phyloP scores from a whole-genome alignment of 2,113 vertebrate species.

The Xenopus laevis region DNA sequence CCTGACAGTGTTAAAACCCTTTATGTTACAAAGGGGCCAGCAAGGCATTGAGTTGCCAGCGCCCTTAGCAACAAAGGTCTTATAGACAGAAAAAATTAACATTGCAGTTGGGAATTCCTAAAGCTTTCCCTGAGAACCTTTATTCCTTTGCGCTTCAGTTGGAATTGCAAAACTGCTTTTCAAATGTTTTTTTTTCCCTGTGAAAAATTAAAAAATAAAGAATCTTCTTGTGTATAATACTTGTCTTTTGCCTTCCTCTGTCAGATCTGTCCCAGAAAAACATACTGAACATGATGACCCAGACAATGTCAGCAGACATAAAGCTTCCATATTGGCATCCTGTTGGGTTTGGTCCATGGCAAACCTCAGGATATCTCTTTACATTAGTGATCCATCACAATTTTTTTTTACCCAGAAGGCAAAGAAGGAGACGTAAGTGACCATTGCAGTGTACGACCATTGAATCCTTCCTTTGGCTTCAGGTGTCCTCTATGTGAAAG shows the following conservation, averaged over 20 bases:
- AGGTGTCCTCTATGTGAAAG: neutral
- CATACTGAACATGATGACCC: constrained; percentile 51
- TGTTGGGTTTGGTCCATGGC: constrained; percentile 21
- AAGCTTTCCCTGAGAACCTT: constrained; percentile 81
- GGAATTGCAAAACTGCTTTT: constrained; percentile 71
- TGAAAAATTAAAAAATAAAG: constrained; percentile 72
- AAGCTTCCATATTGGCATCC: constrained; percentile 31
- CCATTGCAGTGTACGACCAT: neutral
- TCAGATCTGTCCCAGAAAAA: constrained; percentile 50
- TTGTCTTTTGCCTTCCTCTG: constrained; percentile 53
- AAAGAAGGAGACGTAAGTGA: neutral
- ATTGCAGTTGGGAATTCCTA: constrained; percentile 74
- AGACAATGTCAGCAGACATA: constrained; percentile 31
- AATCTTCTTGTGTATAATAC: constrained; percentile 62
- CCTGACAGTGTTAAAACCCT: neutral
- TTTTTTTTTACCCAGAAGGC: neutral
- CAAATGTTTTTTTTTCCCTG: constrained; percentile 53
- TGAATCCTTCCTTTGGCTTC: neutral
- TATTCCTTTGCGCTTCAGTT: constrained; percentile 69
- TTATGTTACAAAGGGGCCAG: neutral
- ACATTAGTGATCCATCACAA: neutral
- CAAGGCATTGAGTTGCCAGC: neutral
- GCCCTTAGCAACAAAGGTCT: neutral
- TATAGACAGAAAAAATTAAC: constrained; percentile 45
- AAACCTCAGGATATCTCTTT: constrained; percentile 31